Percentiles rank a stretch among this genome's conserved stretches.
Conservation (phyloP, 1,140 invertebrate species). For the Anagrus nilaparvatae region DNA sequence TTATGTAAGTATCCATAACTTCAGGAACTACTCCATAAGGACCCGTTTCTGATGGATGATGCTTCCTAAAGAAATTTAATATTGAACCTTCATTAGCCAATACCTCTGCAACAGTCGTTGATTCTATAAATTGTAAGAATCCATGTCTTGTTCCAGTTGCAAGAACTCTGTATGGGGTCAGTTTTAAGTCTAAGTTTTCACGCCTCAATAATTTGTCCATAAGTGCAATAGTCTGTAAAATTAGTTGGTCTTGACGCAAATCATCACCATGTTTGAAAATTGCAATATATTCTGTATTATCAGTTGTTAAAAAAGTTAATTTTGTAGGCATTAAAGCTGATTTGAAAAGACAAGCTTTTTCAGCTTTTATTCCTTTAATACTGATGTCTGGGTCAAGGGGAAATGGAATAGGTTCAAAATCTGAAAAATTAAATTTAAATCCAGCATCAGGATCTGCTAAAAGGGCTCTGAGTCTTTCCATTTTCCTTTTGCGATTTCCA, state of each 20-base stretch:
- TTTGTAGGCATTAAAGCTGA: conserved; percentile 96
- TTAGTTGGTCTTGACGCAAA: conserved; percentile 95
- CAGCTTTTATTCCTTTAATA: conserved; percentile 82
- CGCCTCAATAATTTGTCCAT: conserved; percentile 93
- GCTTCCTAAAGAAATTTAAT: conserved; percentile 81
- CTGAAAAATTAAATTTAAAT: conserved; percentile 80
- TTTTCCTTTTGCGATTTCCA: conserved; percentile 85
- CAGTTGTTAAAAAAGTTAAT: conserved; percentile 78
- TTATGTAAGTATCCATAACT: conserved; percentile 96
- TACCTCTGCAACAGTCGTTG: conserved; percentile 84
- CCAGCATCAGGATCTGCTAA: conserved; percentile 67
- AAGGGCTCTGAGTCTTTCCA: conserved; percentile 75
- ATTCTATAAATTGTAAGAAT: conserved; percentile 97
- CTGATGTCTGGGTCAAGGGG: conserved; percentile 86
- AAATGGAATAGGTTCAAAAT: conserved; percentile 87
- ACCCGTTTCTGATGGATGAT: conserved; percentile 77
- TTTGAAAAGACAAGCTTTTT: conserved; percentile 89
- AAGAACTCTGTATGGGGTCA: conserved; percentile 86
- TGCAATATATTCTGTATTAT: conserved; percentile 81
- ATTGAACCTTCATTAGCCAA: conserved; percentile 78
- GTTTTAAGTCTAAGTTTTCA: conserved; percentile 90
- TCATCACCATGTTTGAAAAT: conserved; percentile 99
- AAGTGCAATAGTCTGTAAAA: conserved; percentile 93
- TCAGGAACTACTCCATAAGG: conserved; percentile 86
- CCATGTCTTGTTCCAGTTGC: conserved; percentile 93